Evolutionary conservation across 2,113 vertebrate genomes (phyloP), one percentile per base, ranked within the genome.

Genomic region (Acrocephalus arundinaceus): DNA sequence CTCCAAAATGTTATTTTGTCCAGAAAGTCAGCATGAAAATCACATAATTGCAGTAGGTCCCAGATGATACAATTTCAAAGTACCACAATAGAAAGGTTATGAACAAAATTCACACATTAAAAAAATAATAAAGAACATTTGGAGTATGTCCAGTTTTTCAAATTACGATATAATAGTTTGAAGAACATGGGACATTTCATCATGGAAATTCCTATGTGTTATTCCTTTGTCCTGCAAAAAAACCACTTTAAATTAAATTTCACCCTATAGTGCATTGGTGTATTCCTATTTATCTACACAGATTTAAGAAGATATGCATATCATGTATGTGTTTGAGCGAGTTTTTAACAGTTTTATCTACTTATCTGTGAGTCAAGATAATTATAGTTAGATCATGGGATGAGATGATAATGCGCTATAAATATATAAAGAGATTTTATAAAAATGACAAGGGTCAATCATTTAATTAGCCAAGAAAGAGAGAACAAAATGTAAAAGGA

Each of bases 401-500:
- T 76, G 51, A 45, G 81, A 77, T 54, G 45, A 72, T 71, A 74
- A 80, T 39, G 11, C 7, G 22, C 11, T 88, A 55, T 71, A 80
- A 94, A 84, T 57, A 15, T 71, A 51, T 48, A 74, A 86, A 77
- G 21, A 33, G 68, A 88, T 81, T 67, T 85, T 43, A 88, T 84
- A 52, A 92, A 77, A 85, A 83, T 70, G 10, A 74, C 75, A 90
- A 71, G 33, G 39, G 33, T 9, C 3, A 75, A 72, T 88, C 48
- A 86, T 94, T 81, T 74, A 96, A 93, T 90, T 86, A 92, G 45
- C 23, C 15, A 83, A 87, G 41, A 91, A 93, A 89, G 71, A 91
- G 76, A 87, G 63, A 95, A 89, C 24, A 85, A 59, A 82, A 52
- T 76, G 46, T 73, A 89, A 73, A 81, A 71, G 7, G 25, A 84